Base-by-base conservation (phyloP, 2,888 invertebrate genomes). In the Epirrhoe alternata region DNA sequence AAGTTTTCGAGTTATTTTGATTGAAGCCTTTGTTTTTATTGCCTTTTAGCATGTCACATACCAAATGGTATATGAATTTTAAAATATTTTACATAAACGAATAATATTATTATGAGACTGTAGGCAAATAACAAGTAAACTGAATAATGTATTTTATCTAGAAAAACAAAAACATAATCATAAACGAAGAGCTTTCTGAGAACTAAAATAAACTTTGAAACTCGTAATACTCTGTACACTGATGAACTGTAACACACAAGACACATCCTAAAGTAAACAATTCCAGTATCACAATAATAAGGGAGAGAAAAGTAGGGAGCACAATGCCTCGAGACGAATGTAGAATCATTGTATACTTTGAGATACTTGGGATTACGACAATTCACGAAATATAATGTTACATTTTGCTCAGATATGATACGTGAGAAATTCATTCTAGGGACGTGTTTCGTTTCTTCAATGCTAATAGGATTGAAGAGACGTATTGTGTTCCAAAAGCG, bases 231-330 rank as follows among this genome's bases (percentile, higher is more conserved):
- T 5, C 54, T 17, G 24, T n/a, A 59, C 42, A 14, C 52, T 31
- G 51, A 12, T 42, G 12, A 38, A 42, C 38, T 42, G 38, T 10
- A 65, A 71, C 73, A 72, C 74, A 74, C 70, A 72, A 62, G 61
- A 64, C 73, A 55, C 73, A 66, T 75, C 74, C 70, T 73, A 68
- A 73, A 71, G 72, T 71, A 72, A 69, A 77, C 73, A 76, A 77
- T 74, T 70, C 71, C 60, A 72, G 73, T 77, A 77, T 77, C 59
- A 73, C 79, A 71, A 72, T 69, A 77, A 74, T 77, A 80, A 77
- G 77, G 69, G 69, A 55, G 70, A 66, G 66, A 71, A 73, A 65
- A 66, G 60, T 63, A 61, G 68, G 65, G n/a, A 73, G 65, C 70
- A 75, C 75, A 76, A 76, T 73, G 71, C 68, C 60, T 59, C 60